Evolutionary conservation across 2,888 invertebrate species (phyloP).

Genomic region (Micropterix aruncella): DNA sequence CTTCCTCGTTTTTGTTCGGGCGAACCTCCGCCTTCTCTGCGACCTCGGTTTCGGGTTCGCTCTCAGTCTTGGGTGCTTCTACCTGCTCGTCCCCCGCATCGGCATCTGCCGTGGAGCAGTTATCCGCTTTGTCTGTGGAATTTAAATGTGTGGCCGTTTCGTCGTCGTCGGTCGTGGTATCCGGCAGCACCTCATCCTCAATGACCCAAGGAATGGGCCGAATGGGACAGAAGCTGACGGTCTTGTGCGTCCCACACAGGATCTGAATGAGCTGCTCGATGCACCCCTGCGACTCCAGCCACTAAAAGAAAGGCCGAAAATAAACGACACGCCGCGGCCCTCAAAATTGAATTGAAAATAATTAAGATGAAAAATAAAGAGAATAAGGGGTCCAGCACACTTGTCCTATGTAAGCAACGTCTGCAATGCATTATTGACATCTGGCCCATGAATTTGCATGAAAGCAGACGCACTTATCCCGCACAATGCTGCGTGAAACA

Average conservation of each 20-base stretch:
- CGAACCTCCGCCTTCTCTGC: not conserved
- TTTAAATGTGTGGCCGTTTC: conserved; percentile 1
- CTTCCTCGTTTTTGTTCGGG: not conserved
- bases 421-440: no score
- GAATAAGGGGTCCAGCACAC: no score
- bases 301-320: no score
- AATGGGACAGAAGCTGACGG: not conserved
- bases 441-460: no score
- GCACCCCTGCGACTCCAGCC: conserved; percentile 79
- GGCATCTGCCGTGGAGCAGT: no score
- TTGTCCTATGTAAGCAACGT: no score
- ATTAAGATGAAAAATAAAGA: no score
- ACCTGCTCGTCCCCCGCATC: not conserved
- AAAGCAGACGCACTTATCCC: no score
- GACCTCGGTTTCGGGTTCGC: conserved; percentile 1
- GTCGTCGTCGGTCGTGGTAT: not conserved
- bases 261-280: conserved; percentile 63
- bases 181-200: not conserved
- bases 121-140: no score
- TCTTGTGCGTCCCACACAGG: conserved; percentile 25
- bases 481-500: no score
- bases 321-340: no score
- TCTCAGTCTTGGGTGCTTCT: not conserved
- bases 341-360: no score
- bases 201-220: not conserved